Evolutionary conservation across 1,140 invertebrate species (phyloP).

Genomic region (Micrasema minimum): DNA sequence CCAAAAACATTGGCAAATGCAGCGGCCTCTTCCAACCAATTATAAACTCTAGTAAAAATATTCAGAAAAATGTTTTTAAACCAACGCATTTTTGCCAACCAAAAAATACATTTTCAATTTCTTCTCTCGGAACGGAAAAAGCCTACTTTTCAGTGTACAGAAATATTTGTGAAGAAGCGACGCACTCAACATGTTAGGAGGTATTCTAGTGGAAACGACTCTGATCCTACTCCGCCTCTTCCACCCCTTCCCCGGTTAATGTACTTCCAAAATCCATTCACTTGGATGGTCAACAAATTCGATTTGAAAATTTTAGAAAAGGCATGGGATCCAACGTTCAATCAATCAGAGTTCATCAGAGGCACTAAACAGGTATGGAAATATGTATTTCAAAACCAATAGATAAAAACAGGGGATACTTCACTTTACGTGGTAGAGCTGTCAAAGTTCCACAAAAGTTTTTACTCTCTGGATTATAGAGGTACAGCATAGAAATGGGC

Average conservation of each 20-base stretch:
- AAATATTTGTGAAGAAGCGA: conserved; percentile 28
- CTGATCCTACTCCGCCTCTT: neutral
- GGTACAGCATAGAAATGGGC: no score
- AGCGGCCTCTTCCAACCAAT: neutral
- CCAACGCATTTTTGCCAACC: no score
- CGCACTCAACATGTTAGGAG: neutral
- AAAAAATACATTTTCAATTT: no score
- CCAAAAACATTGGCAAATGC: conserved; percentile 22
- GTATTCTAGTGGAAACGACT: conserved; percentile 1
- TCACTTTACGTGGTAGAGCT: no score
- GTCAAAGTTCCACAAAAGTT: no score
- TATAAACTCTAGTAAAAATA: conserved; percentile 4
- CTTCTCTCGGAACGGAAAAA: no score
- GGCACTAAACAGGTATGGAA: conserved; percentile 32
- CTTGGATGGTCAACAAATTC: conserved; percentile 36
- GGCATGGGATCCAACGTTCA: conserved; percentile 35
- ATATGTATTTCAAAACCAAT: no score
- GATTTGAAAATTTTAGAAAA: conserved; percentile 36
- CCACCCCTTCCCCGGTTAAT: conserved; percentile 12
- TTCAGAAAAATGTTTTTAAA: neutral
- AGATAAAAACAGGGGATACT: no score
- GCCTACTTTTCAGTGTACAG: neutral
- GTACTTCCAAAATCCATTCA: conserved; percentile 37
- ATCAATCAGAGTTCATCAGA: conserved; percentile 27
- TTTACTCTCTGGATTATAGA: no score